Evolutionary conservation across 2,888 invertebrate genomes (phyloP).

Genomic region (Drosophila borealis): DNA sequence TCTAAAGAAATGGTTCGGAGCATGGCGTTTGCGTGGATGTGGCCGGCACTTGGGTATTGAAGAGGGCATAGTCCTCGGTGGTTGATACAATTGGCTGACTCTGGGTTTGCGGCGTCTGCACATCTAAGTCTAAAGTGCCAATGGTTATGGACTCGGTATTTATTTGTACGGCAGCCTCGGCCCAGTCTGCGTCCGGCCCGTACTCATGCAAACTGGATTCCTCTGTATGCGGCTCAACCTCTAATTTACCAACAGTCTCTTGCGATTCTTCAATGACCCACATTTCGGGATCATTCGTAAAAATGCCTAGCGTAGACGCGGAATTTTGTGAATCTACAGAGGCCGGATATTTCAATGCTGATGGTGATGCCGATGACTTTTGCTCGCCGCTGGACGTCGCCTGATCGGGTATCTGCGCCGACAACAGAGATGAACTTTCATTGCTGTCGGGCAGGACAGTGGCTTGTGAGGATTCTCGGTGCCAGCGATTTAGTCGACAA

Average conservation of each 20-base stretch:
- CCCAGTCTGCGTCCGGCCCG: slow-evolving; percentile 23
- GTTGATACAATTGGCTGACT: slow-evolving; percentile 9
- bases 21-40: slow-evolving; percentile 53
- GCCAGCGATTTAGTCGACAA: slow-evolving; percentile 45
- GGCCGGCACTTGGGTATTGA: slow-evolving; percentile 50
- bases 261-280: neutral
- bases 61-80: slow-evolving; percentile 34
- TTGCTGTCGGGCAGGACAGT: slow-evolving; percentile 2
- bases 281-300: slow-evolving; percentile 8
- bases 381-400: neutral
- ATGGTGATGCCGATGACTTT: neutral
- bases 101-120: slow-evolving; percentile 17
- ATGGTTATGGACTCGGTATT: slow-evolving; percentile 45
- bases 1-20: slow-evolving; percentile 26
- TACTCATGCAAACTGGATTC: neutral
- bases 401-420: slow-evolving; percentile 11
- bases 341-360: neutral
- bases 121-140: neutral
- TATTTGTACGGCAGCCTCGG: slow-evolving; percentile 10
- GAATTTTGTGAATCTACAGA: neutral
- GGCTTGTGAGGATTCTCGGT: neutral
- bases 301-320: neutral
- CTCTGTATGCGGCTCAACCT: fast-evolving
- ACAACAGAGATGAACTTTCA: neutral
- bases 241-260: fast-evolving